These are phyloP conservation scores for Luffia ferchaultella DNA, from an alignment of 2,888 invertebrate genomes.

Conservation along the genomic window DNA sequence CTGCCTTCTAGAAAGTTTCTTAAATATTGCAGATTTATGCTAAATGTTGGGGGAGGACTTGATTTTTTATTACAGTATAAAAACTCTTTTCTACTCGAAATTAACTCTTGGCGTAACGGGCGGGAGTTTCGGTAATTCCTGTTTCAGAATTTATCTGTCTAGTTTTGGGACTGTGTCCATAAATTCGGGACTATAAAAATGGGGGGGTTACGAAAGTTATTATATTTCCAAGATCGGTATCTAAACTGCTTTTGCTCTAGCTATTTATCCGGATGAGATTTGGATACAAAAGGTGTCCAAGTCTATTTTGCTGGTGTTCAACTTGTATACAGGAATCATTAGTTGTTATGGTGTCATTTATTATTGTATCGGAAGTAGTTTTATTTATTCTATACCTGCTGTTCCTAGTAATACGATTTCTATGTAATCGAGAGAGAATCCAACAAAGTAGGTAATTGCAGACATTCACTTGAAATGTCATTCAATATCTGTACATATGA, in stretches of 20 bases:
- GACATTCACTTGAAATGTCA: too few species aligned
- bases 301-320: too few species aligned
- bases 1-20: constrained; percentile 29
- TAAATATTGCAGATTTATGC: constrained; percentile 55
- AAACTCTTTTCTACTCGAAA: constrained; percentile 39
- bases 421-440: too few species aligned
- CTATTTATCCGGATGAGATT: too few species aligned
- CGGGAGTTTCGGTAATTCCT: background rate
- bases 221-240: background rate
- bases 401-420: too few species aligned
- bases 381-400: too few species aligned
- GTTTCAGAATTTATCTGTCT: background rate
- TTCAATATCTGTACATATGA: too few species aligned
- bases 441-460: too few species aligned
- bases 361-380: too few species aligned
- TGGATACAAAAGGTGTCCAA: too few species aligned
- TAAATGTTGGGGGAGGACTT: constrained; percentile 28
- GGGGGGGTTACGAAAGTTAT: background rate
- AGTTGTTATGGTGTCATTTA: too few species aligned
- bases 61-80: constrained; percentile 32
- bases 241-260: background rate
- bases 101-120: constrained; percentile 41
- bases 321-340: too few species aligned
- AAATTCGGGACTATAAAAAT: background rate
- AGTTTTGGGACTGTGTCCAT: background rate